Percentiles rank a stretch among this genome's conserved stretches.
These are phyloP conservation scores for Leptinotarsa haldemani DNA, from an alignment of 2,888 invertebrate species.

Conservation along the genomic window DNA sequence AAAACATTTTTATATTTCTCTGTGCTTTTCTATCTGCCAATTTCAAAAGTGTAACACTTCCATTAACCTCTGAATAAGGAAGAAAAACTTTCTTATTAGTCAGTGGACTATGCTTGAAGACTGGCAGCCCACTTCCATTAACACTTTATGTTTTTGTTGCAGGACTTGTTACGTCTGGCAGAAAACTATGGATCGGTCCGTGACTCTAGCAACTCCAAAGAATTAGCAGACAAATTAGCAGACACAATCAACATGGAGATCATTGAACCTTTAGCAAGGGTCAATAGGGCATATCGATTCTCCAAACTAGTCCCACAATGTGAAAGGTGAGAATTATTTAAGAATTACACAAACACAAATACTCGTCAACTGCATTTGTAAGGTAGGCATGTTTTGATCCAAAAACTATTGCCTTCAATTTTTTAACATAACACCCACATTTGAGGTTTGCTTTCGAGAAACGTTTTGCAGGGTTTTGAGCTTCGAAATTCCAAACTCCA, in stretches of 20 bases:
- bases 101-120: too few species aligned
- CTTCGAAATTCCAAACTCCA: too few species aligned
- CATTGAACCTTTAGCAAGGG: constrained; percentile 84
- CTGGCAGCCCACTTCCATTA: too few species aligned
- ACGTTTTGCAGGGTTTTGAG: too few species aligned
- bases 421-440: too few species aligned
- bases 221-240: constrained; percentile 80
- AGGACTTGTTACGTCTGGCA: constrained; percentile 79
- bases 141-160: constrained; percentile 51
- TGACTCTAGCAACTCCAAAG: constrained; percentile 75
- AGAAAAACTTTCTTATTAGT: too few species aligned
- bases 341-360: not conserved
- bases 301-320: constrained; percentile 77
- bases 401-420: too few species aligned
- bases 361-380: too few species aligned
- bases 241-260: constrained; percentile 86
- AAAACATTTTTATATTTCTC: not conserved
- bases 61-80: too few species aligned
- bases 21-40: not conserved
- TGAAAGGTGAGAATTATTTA: constrained; percentile 67
- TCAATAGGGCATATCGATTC: constrained; percentile 84
- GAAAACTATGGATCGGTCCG: constrained; percentile 72
- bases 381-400: too few species aligned
- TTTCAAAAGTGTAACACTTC: too few species aligned
- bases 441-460: too few species aligned